These are phyloP conservation scores for Syngnathus rostellatus DNA, from an alignment of 2,797 vertebrate species.

Conservation along the genomic window DNA sequence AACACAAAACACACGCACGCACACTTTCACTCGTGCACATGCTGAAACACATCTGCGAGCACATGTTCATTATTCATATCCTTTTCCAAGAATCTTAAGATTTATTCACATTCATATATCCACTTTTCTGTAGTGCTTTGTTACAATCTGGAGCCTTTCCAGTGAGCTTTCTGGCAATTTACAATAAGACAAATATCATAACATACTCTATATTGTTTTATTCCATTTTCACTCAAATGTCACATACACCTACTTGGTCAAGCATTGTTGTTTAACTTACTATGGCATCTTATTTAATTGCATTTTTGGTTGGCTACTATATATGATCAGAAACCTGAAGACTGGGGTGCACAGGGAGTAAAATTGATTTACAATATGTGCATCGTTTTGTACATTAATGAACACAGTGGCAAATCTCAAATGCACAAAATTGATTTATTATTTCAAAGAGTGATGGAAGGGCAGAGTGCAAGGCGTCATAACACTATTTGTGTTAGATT, in stretches of 20 bases:
- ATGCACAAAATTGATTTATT: background rate
- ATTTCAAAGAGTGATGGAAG: background rate
- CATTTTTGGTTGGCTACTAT: conserved; percentile 14
- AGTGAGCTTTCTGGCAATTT: too few relatives aligned
- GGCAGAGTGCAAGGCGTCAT: conserved; percentile 1
- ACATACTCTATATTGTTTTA: conserved; percentile 24
- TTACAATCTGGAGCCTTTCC: background rate
- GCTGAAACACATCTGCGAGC: background rate
- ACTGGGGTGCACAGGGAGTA: conserved; percentile 13
- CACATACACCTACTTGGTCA: conserved; percentile 9
- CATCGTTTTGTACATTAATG: conserved; percentile 31
- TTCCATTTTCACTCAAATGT: conserved; percentile 30
- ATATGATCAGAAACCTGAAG: background rate
- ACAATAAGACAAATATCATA: background rate
- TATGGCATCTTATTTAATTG: conserved; percentile 35
- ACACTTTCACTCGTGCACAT: background rate
- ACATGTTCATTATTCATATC: background rate
- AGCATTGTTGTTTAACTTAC: conserved; percentile 12
- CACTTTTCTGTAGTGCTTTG: background rate
- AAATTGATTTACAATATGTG: conserved; percentile 56
- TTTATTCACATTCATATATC: background rate
- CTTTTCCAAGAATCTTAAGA: background rate
- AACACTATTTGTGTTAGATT: background rate
- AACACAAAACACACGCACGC: background rate
- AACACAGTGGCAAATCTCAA: conserved; percentile 29